Evolutionary conservation across 2,888 invertebrate species (phyloP), one percentile per base, ranked within the genome.

Genomic region (Aporophyla lueneburgensis): DNA sequence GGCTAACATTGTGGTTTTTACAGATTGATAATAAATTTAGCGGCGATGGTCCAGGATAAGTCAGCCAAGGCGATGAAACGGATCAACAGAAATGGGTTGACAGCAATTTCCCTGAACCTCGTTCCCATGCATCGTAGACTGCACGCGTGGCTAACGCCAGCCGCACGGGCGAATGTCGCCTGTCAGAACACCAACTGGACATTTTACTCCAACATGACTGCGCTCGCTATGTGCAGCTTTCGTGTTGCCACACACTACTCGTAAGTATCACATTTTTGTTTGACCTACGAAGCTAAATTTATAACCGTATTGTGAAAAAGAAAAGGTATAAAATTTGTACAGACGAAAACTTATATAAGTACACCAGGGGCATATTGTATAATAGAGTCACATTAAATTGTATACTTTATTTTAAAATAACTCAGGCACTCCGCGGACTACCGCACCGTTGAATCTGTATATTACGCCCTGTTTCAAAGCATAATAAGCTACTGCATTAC

Each of bases 111-210:
- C 14, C 14, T 5, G 3, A 16, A 21, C 43, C 14, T 21, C 59
- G 43, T 69, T 27, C 43, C 69, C 19, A 40, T 24, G 4, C 24
- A 43, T 21, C 43, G 43, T 24, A 58, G 21, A 59, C 21, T 69
- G 21, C 59, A 59, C 43, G 59, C 59, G 56, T 68, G 68, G 68
- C 56, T 68, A 12, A 43, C 56, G 43, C 68, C 68, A 19, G 68
- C 19, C 14, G 56, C 68, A 2, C 68, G 43, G 19, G 19, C 9
- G 2, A 43, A 24, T 14, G 14, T 7, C 24, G 56, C 24, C 24
- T 68, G 68, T 24, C 68, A 24, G 5, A 40, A 12, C 16, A 24
- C 14, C 5, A 14, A 68, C 56, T 68, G 68, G 68, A 19, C 43
- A 43, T 40, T 58, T 56, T 58, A 43, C 19, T 43, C 19, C 43